A percentile compares a stretch with the other conserved stretches of the same genome.
Evolutionary conservation across 2,113 vertebrate species (phyloP).

Genomic region (Macquaria australasica): DNA sequence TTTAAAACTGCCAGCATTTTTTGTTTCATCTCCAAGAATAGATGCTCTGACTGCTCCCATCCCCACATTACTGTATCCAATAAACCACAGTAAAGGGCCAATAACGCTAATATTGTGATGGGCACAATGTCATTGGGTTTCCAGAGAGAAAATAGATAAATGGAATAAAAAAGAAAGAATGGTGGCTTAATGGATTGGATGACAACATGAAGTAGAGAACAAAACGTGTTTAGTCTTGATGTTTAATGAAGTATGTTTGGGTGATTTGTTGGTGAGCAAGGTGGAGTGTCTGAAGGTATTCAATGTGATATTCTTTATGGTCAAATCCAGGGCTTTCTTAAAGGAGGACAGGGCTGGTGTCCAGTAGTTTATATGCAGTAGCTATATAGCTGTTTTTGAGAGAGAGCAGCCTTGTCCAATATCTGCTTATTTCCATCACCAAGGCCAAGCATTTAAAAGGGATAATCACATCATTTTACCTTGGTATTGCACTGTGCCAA

Average conservation of each 20-base stretch:
- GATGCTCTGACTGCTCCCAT: background rate
- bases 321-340: constrained; percentile 7
- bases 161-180: constrained; percentile 43
- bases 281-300: constrained; percentile 23
- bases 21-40: background rate
- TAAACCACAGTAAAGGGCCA: constrained; percentile 37
- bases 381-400: background rate
- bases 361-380: background rate
- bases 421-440: constrained; percentile 2
- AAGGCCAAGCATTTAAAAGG: background rate
- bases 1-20: background rate
- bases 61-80: constrained; percentile 11
- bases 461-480: background rate
- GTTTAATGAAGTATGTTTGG: constrained; percentile 65
- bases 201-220: constrained; percentile 38
- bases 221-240: constrained; percentile 47
- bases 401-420: background rate
- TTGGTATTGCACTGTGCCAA: background rate
- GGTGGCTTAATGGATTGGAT: constrained; percentile 57
- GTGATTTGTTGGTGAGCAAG: constrained; percentile 26
- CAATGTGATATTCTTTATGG: constrained; percentile 5
- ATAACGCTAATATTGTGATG: constrained; percentile 25
- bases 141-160: constrained; percentile 47
- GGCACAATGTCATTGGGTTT: constrained; percentile 28
- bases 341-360: background rate